Evolutionary conservation across 2,113 vertebrate species (phyloP), one percentile per base, ranked within the genome.

Genomic region (Centropus bengalensis): DNA sequence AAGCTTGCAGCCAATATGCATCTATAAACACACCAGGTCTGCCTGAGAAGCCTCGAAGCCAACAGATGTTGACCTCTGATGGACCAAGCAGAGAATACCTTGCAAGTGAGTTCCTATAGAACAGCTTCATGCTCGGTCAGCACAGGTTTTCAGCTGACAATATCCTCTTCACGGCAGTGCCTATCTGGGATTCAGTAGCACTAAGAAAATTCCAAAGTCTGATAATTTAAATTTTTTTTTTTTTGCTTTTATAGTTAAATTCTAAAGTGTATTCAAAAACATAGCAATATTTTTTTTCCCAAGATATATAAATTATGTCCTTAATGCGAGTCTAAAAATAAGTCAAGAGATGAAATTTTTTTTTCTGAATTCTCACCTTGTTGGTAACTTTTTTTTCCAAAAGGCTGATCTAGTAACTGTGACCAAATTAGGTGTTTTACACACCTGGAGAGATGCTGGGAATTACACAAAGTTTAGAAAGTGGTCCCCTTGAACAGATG

Each of bases 111-210:
- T 38, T 76, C 73, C 44, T 59, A 36, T 26, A 36, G 26, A 82
- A 17, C 45, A 71, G 23, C 38, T 47, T 79, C 42, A 77, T 66
- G 56, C 67, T 81, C 30, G 58, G 70, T 30, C 80, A 66, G 79
- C 84, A 70, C 17, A 79, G 52, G 47, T 40, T 80, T 89, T 54
- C 87, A 90, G 28, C 64, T 68, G 30, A 70, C 76, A 73, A 64
- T 85, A 68, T 73, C 86, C 71, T 93, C 45, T 87, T 94, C 90
- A 79, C 86, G 94, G 94, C 96, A 97, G 85, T 93, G 88, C 54
- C 73, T 51, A 58, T 75, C 54, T 26, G 36, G 60, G 56, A 64
- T 78, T 88, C 54, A 78, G 82, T 22, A 88, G 52, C 5, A 0
- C 23, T 56, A 90, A 56, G 71, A 88, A 85, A 76, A 74, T 74